A percentile compares a stretch with the other conserved stretches of the same genome.
These are phyloP conservation scores for Aricia agestis DNA, from an alignment of 1,140 invertebrate genomes.

Conservation along the genomic window DNA sequence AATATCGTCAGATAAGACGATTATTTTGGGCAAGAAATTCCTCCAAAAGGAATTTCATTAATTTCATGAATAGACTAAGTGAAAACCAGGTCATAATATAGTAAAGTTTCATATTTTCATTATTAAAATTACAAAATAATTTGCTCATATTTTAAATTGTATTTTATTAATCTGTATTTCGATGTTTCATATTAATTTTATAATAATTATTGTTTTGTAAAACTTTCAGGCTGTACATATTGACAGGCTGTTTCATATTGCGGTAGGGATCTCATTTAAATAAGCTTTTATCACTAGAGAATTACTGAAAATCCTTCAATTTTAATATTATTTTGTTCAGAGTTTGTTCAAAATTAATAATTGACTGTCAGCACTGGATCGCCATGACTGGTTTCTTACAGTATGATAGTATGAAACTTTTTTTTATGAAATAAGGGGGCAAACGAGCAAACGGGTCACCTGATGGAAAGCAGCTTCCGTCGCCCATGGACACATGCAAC, in stretches of 20 bases:
- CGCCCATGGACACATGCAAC: no score
- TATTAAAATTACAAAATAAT: background rate
- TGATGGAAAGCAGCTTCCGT: no score
- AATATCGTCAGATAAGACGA: slow-evolving; percentile 3
- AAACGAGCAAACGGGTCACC: no score
- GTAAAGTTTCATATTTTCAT: background rate
- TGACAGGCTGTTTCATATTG: background rate
- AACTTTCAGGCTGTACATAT: background rate
- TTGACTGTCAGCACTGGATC: no score
- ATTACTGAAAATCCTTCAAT: no score
- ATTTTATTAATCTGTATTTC: background rate
- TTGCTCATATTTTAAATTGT: background rate
- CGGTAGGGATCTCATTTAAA: no score
- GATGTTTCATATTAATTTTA: background rate
- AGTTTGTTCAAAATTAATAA: no score
- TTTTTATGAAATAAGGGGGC: no score
- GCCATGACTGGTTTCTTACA: no score
- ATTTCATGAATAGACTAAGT: slow-evolving; percentile 10
- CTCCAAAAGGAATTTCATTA: slow-evolving; percentile 11
- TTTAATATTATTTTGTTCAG: no score
- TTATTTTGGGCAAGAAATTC: slow-evolving; percentile 7
- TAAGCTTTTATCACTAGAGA: no score
- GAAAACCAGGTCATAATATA: slow-evolving; percentile 1
- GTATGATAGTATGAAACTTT: no score
- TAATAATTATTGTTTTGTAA: background rate